These are phyloP conservation scores for Drosophila kepulauana DNA, from an alignment of 1,140 invertebrate species.

Conservation along the genomic window DNA sequence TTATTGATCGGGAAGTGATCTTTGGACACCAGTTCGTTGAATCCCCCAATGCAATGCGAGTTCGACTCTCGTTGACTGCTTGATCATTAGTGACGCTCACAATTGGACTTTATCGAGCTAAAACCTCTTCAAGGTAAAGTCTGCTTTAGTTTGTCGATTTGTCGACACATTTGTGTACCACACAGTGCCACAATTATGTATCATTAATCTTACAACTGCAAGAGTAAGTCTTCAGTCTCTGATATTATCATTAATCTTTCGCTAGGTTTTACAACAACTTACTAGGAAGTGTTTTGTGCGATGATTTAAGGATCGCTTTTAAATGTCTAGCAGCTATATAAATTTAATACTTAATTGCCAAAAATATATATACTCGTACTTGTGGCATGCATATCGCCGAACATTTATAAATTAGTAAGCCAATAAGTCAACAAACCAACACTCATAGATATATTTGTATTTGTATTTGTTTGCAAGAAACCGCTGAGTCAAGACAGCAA, in stretches of 20 bases:
- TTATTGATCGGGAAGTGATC: constrained; percentile 21
- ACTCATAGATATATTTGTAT: constrained; percentile 12
- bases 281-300: background rate
- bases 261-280: background rate
- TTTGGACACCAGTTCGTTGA: constrained; percentile 20
- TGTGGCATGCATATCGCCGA: constrained; percentile 1
- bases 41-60: constrained; percentile 6
- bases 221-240: background rate
- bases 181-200: background rate
- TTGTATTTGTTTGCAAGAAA: constrained; percentile 16
- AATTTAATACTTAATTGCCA: background rate
- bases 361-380: background rate
- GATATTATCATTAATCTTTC: constrained; percentile 24
- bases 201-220: constrained; percentile 29
- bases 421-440: constrained; percentile 44
- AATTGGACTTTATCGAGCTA: constrained; percentile 17
- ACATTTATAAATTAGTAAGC: constrained; percentile 37
- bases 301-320: constrained; percentile 14
- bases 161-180: background rate
- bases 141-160: background rate
- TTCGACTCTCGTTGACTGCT: background rate
- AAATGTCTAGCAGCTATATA: background rate
- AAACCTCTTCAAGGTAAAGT: constrained; percentile 18
- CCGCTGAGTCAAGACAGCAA: constrained; percentile 42
- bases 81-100: constrained; percentile 11